Base-by-base conservation (phyloP, 2,888 invertebrate species). In the Cryptus armator region DNA sequence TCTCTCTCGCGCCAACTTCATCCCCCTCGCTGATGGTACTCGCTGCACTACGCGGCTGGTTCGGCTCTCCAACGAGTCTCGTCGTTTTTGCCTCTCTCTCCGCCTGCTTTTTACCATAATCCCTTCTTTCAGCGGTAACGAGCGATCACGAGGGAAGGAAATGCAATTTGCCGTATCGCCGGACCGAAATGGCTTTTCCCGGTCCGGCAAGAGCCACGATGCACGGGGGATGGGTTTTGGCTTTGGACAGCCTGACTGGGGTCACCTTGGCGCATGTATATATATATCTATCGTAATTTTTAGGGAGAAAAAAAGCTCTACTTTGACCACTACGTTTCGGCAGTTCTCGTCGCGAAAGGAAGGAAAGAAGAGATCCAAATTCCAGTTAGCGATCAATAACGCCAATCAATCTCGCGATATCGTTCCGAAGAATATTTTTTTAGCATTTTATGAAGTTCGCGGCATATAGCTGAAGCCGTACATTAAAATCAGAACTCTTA, bases 81-180 rank as follows among this genome's bases (percentile, higher is more conserved):
- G 37, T 64, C 62, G 56, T 77, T 78, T 82, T 75, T 80, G 37
- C 59, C 56, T 53, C 46, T 71, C 72, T 83, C 56, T 77, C 62
- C 56, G 70, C 74, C 83, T 78, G 81, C 81, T 83, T 83, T 86
- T 83, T 86, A 84, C 88, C 87, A 88, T 89, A 88, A 88, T 89
- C 88, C 84, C 86, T 87, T 89, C 89, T 88, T 89, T 87, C 87
- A 86, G 64, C 86, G 87, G 86, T 88, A 88, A 89, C 88, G 88
- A 89, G 88, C 87, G 89, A 88, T 88, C 89, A 88, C 86, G 88
- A 88, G 78, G 85, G 82, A 84, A 87, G 87, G 81, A 88, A 89
- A 89, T 89, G 89, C 89, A 89, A 89, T 89, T 89, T 89, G 86
- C 86, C 84, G 83, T 86, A 86, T 86, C 84, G 88, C 78, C 87